phyloP scores from a whole-genome alignment of 2,797 vertebrate genomes.

The Ctenosaura bakeri region DNA sequence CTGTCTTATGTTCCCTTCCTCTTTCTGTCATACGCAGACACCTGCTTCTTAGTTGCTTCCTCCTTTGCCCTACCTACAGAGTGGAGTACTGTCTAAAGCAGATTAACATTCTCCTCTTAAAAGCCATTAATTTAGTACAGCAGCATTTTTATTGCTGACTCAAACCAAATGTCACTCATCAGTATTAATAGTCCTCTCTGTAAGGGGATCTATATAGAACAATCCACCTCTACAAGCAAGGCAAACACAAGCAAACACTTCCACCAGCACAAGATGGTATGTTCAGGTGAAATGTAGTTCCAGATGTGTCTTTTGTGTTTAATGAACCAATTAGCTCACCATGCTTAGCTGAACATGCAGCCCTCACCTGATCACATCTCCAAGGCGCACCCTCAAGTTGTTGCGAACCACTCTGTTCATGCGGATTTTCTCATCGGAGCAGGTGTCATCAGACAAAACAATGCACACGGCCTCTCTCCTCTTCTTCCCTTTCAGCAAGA shows the following conservation, averaged over 20 bases:
- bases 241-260: not conserved
- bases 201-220: not conserved
- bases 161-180: not conserved
- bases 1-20: not conserved
- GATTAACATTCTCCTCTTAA: not conserved
- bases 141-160: not conserved
- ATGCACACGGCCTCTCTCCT: conserved; percentile 97
- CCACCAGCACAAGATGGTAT: too few species aligned
- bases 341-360: not conserved
- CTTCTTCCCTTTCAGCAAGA: conserved; percentile 98
- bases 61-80: not conserved
- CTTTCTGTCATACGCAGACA: not conserved
- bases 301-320: not conserved
- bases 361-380: conserved; percentile 95
- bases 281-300: conserved; percentile 1
- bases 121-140: not conserved
- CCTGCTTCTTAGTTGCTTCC: not conserved
- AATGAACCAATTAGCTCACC: not conserved
- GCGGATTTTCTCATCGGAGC: conserved; percentile 98
- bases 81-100: not conserved
- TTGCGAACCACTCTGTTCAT: conserved; percentile 99
- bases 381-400: conserved; percentile 95
- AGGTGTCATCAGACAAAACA: conserved; percentile 96
- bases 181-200: not conserved
- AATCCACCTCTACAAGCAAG: not conserved